Percentiles rank a stretch among this genome's conserved stretches.
Conservation (phyloP, 2,113 vertebrate genomes). For the Brienomyrus brachyistius region DNA sequence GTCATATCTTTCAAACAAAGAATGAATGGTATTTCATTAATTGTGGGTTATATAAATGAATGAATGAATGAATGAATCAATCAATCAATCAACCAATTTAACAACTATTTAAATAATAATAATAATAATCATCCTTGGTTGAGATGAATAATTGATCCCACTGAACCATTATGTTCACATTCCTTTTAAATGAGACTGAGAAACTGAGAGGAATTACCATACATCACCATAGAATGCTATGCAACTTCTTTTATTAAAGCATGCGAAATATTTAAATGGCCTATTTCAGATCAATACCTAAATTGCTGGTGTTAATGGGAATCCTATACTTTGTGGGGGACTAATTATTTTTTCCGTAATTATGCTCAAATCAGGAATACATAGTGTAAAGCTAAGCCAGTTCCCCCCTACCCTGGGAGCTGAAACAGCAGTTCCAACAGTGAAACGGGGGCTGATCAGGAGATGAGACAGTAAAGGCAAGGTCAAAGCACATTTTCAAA, state of each 20-base stretch:
- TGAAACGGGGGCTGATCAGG: neutral
- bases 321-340: slow-evolving; percentile 22
- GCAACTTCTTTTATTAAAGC: neutral
- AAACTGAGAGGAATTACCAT: neutral
- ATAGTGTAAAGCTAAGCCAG: slow-evolving; percentile 14
- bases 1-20: neutral
- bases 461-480: neutral
- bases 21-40: neutral
- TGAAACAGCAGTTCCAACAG: neutral
- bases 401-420: neutral
- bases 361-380: slow-evolving; percentile 32
- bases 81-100: neutral
- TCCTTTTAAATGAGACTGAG: neutral
- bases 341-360: slow-evolving; percentile 37
- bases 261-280: neutral
- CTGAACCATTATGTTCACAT: neutral
- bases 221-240: neutral
- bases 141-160: neutral
- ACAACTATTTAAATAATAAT: neutral
- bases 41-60: neutral
- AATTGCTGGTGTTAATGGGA: slow-evolving; percentile 8
- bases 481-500: neutral
- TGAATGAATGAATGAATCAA: neutral
- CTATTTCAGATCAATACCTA: slow-evolving; percentile 16
- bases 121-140: neutral